phyloP scores from a whole-genome alignment of 2,113 vertebrate species.

The Oxygymnocypris stewartii region DNA sequence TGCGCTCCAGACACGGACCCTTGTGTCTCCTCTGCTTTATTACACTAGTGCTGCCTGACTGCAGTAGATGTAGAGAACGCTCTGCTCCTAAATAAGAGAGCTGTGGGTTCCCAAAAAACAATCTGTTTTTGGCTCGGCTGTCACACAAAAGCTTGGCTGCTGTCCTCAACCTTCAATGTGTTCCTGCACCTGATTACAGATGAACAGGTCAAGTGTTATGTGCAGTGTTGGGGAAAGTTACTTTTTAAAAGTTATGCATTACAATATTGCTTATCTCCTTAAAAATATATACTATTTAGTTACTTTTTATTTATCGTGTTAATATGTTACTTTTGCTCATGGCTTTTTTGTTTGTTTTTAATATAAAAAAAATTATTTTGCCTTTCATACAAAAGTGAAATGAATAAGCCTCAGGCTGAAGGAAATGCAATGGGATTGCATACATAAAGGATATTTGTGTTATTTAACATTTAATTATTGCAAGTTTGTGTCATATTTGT shows the following conservation, averaged over 20 bases:
- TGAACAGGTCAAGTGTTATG: neutral
- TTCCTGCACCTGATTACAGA: conserved; percentile 15
- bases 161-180: neutral
- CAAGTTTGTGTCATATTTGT: too few species aligned
- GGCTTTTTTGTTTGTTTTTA: neutral
- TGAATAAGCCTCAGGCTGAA: neutral
- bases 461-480: too few species aligned
- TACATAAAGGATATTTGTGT: too few species aligned
- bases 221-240: neutral
- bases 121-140: conserved; percentile 9
- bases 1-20: neutral
- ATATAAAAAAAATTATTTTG: neutral
- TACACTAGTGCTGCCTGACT: conserved; percentile 13
- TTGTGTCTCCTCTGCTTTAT: conserved; percentile 24
- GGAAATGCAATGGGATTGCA: neutral
- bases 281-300: too few species aligned
- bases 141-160: neutral
- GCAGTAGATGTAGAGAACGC: neutral
- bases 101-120: conserved; percentile 4
- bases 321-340: too few species aligned
- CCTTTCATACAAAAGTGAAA: neutral
- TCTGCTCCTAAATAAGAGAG: conserved; percentile 3
- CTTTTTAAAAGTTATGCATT: neutral
- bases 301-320: too few species aligned
- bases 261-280: neutral